Evolutionary conservation across 1,140 invertebrate genomes (phyloP).

Genomic region (Varroa destructor): DNA sequence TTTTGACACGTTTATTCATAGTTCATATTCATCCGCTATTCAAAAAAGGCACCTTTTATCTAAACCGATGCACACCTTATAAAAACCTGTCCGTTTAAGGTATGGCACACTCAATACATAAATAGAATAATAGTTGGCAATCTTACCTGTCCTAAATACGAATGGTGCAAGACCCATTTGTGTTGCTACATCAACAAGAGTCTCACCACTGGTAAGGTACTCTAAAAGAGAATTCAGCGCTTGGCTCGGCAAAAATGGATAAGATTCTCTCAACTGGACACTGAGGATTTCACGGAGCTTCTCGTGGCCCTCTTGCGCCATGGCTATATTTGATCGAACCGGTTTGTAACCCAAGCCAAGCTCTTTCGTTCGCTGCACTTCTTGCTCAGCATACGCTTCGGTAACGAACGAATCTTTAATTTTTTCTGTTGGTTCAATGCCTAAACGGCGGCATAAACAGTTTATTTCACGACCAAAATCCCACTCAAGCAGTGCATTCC

Average conservation of each 20-base stretch:
- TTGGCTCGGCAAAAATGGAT: constrained; percentile 5
- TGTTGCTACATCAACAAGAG: neutral
- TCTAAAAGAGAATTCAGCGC: neutral
- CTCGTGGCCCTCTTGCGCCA: neutral
- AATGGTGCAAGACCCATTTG: constrained; percentile 16
- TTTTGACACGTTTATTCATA: too few species aligned
- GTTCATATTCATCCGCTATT: too few species aligned
- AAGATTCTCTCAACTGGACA: neutral
- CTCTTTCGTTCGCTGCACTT: neutral
- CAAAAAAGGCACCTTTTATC: too few species aligned
- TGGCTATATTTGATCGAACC: neutral
- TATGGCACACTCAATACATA: too few species aligned
- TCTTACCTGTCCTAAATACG: constrained; percentile 9
- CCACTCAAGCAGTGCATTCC: constrained; percentile 8
- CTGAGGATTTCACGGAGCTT: neutral
- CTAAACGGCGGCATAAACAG: neutral
- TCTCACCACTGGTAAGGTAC: neutral
- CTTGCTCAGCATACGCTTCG: neutral
- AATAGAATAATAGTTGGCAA: neutral
- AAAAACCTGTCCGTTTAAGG: too few species aligned
- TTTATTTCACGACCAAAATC: constrained; percentile 10
- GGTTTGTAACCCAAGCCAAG: neutral
- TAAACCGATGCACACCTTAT: too few species aligned
- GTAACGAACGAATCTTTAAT: constrained; percentile 11
- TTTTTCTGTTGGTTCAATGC: neutral